Evolutionary conservation across 2,888 invertebrate species (phyloP).

Genomic region (Lithosia quadra): DNA sequence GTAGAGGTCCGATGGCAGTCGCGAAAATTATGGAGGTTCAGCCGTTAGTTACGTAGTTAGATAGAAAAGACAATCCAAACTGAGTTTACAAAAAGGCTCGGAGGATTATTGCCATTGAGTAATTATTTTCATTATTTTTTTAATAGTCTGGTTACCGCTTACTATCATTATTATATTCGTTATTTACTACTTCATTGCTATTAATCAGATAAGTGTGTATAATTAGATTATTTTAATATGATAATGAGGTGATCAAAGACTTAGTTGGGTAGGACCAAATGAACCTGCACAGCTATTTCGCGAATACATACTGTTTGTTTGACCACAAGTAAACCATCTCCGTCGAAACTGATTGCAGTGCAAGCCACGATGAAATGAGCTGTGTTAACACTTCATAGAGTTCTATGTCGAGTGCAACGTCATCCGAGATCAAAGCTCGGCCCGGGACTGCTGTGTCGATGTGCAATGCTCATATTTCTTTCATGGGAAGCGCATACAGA

Average conservation of each 20-base stretch:
- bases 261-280: neutral
- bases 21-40: too few relatives aligned
- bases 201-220: too few relatives aligned
- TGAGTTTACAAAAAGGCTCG: too few relatives aligned
- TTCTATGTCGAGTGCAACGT: slow-evolving; percentile 5
- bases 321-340: neutral
- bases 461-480: neutral
- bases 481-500: neutral
- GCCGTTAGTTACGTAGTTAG: too few relatives aligned
- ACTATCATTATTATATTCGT: neutral
- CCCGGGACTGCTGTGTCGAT: neutral
- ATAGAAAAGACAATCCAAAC: too few relatives aligned
- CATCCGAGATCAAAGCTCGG: neutral
- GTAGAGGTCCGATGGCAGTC: too few relatives aligned
- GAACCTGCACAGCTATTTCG: neutral
- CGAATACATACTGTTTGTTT: neutral
- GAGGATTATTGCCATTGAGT: too few relatives aligned
- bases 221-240: too few relatives aligned
- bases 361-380: neutral
- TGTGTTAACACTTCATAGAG: neutral
- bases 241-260: too few relatives aligned
- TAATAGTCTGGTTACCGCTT: neutral
- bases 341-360: neutral
- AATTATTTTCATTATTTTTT: too few relatives aligned
- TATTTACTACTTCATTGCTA: neutral